phyloP scores from a whole-genome alignment of 2,888 invertebrate genomes.

The Meandrusa payeni region DNA sequence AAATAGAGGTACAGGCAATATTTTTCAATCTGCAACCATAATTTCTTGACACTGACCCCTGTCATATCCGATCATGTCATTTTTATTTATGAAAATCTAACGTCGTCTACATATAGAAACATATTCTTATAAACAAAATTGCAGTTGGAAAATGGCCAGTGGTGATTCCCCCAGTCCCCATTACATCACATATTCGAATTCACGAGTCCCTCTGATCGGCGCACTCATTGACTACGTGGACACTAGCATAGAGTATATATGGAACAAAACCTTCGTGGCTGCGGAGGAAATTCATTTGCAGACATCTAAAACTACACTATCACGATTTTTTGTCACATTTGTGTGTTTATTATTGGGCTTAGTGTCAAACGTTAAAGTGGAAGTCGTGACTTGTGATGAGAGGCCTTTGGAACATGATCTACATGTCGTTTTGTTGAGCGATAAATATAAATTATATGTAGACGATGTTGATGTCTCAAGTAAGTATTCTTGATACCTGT shows the following conservation, averaged over 20 bases:
- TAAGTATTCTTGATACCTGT: constrained; percentile 54
- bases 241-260: constrained; percentile 53
- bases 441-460: constrained; percentile 61
- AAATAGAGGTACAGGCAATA: no score
- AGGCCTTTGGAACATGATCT: constrained; percentile 56
- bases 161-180: constrained; percentile 39
- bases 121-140: no score
- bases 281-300: constrained; percentile 52
- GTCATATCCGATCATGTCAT: no score
- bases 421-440: constrained; percentile 64
- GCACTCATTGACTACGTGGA: constrained; percentile 62
- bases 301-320: constrained; percentile 42
- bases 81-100: no score
- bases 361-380: constrained; percentile 61
- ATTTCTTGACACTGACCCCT: no score
- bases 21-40: no score
- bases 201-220: constrained; percentile 55
- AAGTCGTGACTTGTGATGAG: constrained; percentile 58
- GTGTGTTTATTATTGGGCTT: constrained; percentile 58
- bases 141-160: constrained; percentile 36
- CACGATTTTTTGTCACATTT: constrained; percentile 50
- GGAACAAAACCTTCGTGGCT: constrained; percentile 43
- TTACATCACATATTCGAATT: constrained; percentile 57
- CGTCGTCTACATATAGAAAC: no score
- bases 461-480: constrained; percentile 66